These are phyloP conservation scores for Diachasma alloeum DNA, from an alignment of 1,140 invertebrate species.

Conservation along the genomic window DNA sequence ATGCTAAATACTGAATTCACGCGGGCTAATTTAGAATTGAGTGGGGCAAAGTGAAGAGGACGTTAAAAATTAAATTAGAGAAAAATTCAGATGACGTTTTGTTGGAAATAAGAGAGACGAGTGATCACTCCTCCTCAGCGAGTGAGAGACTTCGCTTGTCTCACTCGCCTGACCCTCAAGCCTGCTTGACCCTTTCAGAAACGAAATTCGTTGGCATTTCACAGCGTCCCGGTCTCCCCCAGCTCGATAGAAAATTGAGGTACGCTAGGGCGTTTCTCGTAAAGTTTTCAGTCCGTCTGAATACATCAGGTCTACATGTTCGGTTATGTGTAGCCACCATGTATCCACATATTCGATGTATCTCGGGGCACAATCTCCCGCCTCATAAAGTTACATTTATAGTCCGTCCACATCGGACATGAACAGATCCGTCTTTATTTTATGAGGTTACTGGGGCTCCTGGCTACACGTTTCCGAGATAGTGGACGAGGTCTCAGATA, in stretches of 20 bases:
- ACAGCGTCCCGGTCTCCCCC: too few species aligned
- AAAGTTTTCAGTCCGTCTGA: background rate
- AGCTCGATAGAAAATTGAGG: background rate
- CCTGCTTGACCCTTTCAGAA: too few species aligned
- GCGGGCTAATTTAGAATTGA: background rate
- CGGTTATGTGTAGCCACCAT: background rate
- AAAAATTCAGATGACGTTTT: too few species aligned
- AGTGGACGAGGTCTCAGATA: background rate
- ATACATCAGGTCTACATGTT: background rate
- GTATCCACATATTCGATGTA: background rate
- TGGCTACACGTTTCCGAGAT: background rate
- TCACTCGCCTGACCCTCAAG: too few species aligned
- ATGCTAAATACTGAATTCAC: background rate
- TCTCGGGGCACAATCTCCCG: background rate
- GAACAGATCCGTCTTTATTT: slow-evolving; percentile 12
- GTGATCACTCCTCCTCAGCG: too few species aligned
- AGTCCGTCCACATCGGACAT: slow-evolving; percentile 27
- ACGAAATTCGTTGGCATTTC: too few species aligned
- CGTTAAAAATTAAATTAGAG: too few species aligned
- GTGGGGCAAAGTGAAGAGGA: background rate
- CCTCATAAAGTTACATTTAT: slow-evolving; percentile 42
- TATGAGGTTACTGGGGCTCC: background rate
- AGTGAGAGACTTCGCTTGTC: too few species aligned
- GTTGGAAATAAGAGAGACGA: too few species aligned
- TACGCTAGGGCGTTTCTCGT: background rate